phyloP scores from a whole-genome alignment of 2,888 invertebrate genomes.

The Blera fallax region DNA sequence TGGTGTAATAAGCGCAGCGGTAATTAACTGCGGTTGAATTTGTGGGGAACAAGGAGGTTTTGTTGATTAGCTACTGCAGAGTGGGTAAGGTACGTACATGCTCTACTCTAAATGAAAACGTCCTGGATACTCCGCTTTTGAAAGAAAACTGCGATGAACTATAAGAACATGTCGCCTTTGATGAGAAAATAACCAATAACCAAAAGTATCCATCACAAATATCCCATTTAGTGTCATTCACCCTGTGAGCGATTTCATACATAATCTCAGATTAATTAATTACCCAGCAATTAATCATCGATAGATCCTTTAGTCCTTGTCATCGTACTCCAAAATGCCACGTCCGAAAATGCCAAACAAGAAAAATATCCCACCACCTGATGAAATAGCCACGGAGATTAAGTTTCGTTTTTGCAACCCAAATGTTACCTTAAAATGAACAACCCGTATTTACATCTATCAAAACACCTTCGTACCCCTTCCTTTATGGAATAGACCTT shows the following conservation, averaged over 20 bases:
- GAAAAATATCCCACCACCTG: slow-evolving; percentile 2
- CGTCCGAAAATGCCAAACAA: not conserved
- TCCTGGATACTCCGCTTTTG: not conserved
- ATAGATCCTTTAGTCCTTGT: not conserved
- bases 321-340: not conserved
- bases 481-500: not conserved
- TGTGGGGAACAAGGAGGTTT: slow-evolving; percentile 19
- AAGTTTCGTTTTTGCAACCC: not conserved
- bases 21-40: slow-evolving; percentile 31
- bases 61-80: not conserved
- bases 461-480: not conserved
- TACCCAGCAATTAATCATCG: slow-evolving; percentile 21
- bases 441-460: slow-evolving; percentile 3
- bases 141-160: no score
- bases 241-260: not conserved
- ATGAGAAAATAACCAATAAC: no score
- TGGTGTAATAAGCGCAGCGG: slow-evolving; percentile 9
- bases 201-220: not conserved
- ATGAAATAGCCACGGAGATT: slow-evolving; percentile 23
- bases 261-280: not conserved
- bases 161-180: no score
- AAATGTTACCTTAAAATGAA: not conserved
- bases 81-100: not conserved
- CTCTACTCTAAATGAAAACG: not conserved
- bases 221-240: not conserved